phyloP scores from a whole-genome alignment of 2,113 vertebrate species.

The Anas platyrhynchos region DNA sequence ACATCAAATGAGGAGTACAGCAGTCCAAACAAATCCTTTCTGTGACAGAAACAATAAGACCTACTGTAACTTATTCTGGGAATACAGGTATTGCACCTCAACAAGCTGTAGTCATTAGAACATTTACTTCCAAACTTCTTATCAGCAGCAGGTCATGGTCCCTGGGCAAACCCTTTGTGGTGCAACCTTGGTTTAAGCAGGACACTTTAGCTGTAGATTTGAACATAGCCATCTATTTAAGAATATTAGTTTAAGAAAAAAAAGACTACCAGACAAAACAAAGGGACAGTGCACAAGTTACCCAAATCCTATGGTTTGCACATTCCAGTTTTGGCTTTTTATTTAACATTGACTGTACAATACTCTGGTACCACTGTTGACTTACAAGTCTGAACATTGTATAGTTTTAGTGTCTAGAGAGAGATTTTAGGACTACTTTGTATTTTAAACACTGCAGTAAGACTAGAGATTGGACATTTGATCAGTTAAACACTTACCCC shows the following conservation, averaged over 20 bases:
- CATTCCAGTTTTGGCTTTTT: conserved; percentile 85
- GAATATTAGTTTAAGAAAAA: conserved; percentile 62
- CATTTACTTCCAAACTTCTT: conserved; percentile 49
- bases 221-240: conserved; percentile 68
- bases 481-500: neutral
- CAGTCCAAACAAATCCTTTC: conserved; percentile 80
- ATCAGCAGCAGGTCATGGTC: conserved; percentile 81
- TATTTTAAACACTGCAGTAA: conserved; percentile 63
- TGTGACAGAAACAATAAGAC: conserved; percentile 81
- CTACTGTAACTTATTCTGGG: conserved; percentile 71
- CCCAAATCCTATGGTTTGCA: conserved; percentile 78
- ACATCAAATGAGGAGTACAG: conserved; percentile 87
- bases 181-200: conserved; percentile 70
- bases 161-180: conserved; percentile 75
- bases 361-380: conserved; percentile 72
- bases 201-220: conserved; percentile 60
- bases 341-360: conserved; percentile 81
- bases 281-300: conserved; percentile 77
- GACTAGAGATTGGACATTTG: neutral
- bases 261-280: conserved; percentile 73
- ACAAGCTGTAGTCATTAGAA: conserved; percentile 53
- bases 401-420: conserved; percentile 76
- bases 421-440: conserved; percentile 72
- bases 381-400: conserved; percentile 71
- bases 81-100: conserved; percentile 73